phyloP scores from a whole-genome alignment of 2,888 invertebrate genomes.

The Protophormia terraenovae region DNA sequence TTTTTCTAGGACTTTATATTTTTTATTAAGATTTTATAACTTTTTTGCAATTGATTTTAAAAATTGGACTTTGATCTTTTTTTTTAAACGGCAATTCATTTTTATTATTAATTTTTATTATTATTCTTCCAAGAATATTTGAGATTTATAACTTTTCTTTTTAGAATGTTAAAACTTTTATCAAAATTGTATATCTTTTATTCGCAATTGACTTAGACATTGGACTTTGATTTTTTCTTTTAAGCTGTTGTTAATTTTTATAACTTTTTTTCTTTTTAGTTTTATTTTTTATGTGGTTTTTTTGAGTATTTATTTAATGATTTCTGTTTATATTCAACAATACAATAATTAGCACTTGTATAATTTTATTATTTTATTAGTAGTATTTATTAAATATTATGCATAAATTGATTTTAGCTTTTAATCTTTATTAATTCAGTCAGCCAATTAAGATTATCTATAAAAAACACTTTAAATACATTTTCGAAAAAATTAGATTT shows the following conservation, averaged over 20 bases:
- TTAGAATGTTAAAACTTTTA: too few species aligned
- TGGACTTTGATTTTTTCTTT: too few species aligned
- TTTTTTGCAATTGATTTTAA: too few species aligned
- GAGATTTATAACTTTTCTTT: too few species aligned
- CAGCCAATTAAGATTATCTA: neutral
- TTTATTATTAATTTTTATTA: too few species aligned
- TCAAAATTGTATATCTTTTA: too few species aligned
- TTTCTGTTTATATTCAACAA: neutral
- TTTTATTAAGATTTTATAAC: too few species aligned
- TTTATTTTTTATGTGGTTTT: neutral
- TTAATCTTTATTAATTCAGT: neutral
- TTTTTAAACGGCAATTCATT: too few species aligned
- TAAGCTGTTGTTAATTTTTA: neutral
- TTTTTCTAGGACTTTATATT: too few species aligned
- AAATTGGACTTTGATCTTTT: too few species aligned
- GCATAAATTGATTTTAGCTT: neutral
- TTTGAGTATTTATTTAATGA: neutral
- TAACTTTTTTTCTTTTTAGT: neutral
- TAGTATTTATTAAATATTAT: neutral
- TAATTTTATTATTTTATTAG: neutral
- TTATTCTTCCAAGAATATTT: too few species aligned
- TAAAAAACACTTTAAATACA: slow-evolving; percentile 16
- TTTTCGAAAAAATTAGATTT: neutral
- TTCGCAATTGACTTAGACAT: too few species aligned
- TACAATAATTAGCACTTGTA: neutral